These are phyloP conservation scores for Glossophaga mutica DNA, from an alignment of 2,797 vertebrate genomes.

Conservation along the genomic window DNA sequence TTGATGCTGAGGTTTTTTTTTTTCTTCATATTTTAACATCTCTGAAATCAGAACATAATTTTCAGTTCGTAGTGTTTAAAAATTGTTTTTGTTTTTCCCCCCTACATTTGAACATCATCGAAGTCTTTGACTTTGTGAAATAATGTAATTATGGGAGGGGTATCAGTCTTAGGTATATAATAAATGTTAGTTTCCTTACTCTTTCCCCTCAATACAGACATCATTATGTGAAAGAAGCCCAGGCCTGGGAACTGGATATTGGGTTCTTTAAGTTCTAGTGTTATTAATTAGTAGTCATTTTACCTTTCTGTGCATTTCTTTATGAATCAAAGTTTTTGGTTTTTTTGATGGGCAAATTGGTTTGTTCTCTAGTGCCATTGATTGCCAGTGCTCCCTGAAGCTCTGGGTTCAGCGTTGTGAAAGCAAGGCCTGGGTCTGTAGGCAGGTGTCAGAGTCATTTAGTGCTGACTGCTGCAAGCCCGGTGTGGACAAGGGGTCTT, in stretches of 20 bases:
- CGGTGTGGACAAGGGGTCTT: neutral
- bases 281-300: no score
- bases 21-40: neutral
- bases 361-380: neutral
- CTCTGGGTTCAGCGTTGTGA: neutral
- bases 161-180: neutral
- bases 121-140: neutral
- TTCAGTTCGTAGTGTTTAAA: neutral
- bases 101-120: neutral
- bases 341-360: neutral
- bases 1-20: neutral
- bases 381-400: neutral
- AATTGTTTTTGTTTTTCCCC: neutral
- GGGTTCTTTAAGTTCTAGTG: neutral
- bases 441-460: neutral
- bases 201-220: neutral
- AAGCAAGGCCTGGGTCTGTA: neutral
- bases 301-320: neutral
- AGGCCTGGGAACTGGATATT: neutral
- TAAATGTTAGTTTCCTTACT: neutral
- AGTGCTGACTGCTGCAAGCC: rapidly evolving
- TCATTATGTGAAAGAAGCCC: neutral
- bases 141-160: neutral
- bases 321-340: neutral
- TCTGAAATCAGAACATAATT: neutral